A percentile compares a stretch with the other conserved stretches of the same genome.
Conservation (phyloP, 2,888 invertebrate species). For the Carabus problematicus region DNA sequence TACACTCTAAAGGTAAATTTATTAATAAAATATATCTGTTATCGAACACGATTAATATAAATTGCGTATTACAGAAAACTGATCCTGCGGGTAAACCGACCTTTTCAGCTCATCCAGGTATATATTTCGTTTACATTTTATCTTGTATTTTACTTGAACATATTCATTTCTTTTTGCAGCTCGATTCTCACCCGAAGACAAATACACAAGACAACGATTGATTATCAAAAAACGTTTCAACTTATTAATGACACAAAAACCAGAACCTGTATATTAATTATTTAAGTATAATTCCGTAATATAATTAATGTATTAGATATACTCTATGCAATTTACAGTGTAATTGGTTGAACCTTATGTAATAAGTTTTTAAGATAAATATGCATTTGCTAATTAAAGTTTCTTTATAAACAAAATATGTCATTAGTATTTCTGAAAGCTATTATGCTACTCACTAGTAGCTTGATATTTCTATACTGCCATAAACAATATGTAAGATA, state of each 20-base stretch:
- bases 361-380: no score
- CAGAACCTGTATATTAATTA: conserved; percentile 70
- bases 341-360: no score
- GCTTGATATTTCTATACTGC: no score
- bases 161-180: conserved; percentile 65
- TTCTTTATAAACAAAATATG: no score
- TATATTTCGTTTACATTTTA: conserved; percentile 38
- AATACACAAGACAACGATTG: conserved; percentile 87
- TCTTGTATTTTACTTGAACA: conserved; percentile 30
- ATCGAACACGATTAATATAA: background rate
- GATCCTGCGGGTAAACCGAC: conserved; percentile 83
- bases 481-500: no score
- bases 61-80: conserved; percentile 69
- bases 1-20: conserved; percentile 82
- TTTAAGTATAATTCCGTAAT: background rate
- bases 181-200: conserved; percentile 94
- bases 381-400: no score
- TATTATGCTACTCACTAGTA: no score
- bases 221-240: conserved; percentile 90
- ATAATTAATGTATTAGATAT: no score
- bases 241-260: conserved; percentile 83
- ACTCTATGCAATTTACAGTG: no score
- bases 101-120: conserved; percentile 87
- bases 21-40: conserved; percentile 14
- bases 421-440: no score